These are phyloP conservation scores for Nebria brevicollis DNA, from an alignment of 2,888 invertebrate genomes.

Conservation along the genomic window DNA sequence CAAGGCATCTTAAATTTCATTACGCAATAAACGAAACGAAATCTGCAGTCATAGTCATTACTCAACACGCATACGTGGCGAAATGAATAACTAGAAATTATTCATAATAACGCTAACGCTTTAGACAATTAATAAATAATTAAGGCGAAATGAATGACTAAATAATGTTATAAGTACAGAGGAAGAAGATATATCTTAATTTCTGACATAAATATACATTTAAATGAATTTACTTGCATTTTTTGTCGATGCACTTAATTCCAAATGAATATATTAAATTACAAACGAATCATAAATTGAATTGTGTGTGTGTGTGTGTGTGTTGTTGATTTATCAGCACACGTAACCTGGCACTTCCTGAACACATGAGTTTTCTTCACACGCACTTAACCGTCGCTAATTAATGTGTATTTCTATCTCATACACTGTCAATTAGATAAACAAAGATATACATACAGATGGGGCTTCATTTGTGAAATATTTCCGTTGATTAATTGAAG, in stretches of 20 bases:
- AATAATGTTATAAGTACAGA: background rate
- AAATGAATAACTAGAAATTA: too few relatives aligned
- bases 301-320: slow-evolving; percentile 8
- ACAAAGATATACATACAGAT: slow-evolving; percentile 3
- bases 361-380: slow-evolving; percentile 30
- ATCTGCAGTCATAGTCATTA: too few relatives aligned
- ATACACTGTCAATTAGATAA: slow-evolving; percentile 21
- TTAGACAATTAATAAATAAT: background rate
- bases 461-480: background rate
- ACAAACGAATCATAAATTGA: slow-evolving; percentile 42
- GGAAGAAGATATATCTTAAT: background rate
- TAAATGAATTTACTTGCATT: background rate
- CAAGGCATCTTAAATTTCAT: background rate
- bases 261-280: slow-evolving; percentile 35
- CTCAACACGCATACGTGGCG: too few relatives aligned
- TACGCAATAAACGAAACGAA: background rate
- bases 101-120: too few relatives aligned
- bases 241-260: slow-evolving; percentile 13
- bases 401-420: slow-evolving; percentile 23
- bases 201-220: background rate
- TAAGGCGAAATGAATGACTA: background rate
- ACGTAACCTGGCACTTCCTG: slow-evolving; percentile 34
- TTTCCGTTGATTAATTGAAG: background rate
- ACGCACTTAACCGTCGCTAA: slow-evolving; percentile 32
- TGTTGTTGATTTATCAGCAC: slow-evolving; percentile 37